These are phyloP conservation scores for Solea senegalensis DNA, from an alignment of 2,113 vertebrate species.

Conservation along the genomic window DNA sequence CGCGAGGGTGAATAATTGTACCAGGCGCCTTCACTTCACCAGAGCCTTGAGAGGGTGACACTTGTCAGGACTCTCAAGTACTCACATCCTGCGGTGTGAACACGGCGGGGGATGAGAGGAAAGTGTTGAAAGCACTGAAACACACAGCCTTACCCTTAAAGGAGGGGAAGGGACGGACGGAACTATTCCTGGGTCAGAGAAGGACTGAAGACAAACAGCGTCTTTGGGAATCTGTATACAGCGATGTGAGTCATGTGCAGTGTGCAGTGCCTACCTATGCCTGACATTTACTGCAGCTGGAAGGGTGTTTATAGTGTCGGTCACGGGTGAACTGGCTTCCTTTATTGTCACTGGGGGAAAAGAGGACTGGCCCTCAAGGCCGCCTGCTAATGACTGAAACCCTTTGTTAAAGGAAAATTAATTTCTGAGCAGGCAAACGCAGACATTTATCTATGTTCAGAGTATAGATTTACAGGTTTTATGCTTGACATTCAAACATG, in stretches of 20 bases:
- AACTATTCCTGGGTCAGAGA: constrained; percentile 71
- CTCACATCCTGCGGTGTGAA: constrained; percentile 8
- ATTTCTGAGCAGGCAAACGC: neutral
- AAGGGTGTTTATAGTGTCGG: constrained; percentile 80
- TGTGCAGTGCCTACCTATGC: constrained; percentile 79
- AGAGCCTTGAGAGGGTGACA: neutral
- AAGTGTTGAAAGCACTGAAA: constrained; percentile 30
- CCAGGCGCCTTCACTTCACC: constrained; percentile 4
- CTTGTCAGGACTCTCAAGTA: constrained; percentile 5
- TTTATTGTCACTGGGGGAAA: constrained; percentile 67
- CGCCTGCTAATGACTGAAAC: constrained; percentile 6
- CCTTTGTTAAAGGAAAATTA: neutral
- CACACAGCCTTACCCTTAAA: constrained; percentile 76
- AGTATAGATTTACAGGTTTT: too few species aligned
- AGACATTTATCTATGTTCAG: too few species aligned
- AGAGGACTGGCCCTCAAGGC: neutral
- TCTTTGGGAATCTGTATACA: constrained; percentile 80
- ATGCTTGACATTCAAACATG: too few species aligned
- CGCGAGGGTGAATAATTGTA: neutral
- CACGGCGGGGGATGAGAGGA: neutral
- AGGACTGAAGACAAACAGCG: constrained; percentile 80
- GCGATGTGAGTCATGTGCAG: constrained; percentile 80
- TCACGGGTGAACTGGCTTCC: constrained; percentile 79
- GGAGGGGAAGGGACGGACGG: constrained; percentile 72
- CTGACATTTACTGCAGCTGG: constrained; percentile 86